Conservation (phyloP, 2,797 vertebrate genomes). For the Lates japonicus region DNA sequence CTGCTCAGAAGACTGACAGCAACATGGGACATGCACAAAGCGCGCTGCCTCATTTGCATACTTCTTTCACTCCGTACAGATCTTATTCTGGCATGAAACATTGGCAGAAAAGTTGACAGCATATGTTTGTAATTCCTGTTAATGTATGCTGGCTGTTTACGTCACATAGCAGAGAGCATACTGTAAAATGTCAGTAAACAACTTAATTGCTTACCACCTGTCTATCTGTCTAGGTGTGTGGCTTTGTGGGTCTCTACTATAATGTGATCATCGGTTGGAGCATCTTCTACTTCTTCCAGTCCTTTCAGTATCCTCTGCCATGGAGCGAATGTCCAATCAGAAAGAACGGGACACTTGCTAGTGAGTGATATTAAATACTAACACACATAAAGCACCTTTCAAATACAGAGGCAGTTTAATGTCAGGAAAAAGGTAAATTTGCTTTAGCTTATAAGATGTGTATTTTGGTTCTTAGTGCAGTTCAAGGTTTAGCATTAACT, state of each 20-base stretch:
- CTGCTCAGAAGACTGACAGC: constrained; percentile 62
- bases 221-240: constrained; percentile 88
- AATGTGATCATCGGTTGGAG: constrained; percentile 96
- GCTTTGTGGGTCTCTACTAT: constrained; percentile 94
- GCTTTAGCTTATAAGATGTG: neutral
- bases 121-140: neutral
- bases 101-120: constrained; percentile 3
- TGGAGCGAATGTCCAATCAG: constrained; percentile 91
- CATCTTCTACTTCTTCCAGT: constrained; percentile 96
- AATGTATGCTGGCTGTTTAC: neutral
- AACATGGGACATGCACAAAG: constrained; percentile 41
- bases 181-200: neutral
- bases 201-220: neutral
- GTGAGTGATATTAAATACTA: constrained; percentile 58
- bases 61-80: neutral
- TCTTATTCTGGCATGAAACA: constrained; percentile 1
- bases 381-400: neutral
- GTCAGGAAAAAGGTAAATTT: neutral
- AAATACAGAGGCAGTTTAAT: neutral
- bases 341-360: constrained; percentile 84
- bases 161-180: neutral
- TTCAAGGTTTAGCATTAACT: neutral
- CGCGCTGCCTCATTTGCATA: constrained; percentile 36
- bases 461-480: neutral
- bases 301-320: constrained; percentile 93